These are phyloP conservation scores for Eupithecia dodoneata DNA, from an alignment of 2,888 invertebrate species.

Conservation along the genomic window DNA sequence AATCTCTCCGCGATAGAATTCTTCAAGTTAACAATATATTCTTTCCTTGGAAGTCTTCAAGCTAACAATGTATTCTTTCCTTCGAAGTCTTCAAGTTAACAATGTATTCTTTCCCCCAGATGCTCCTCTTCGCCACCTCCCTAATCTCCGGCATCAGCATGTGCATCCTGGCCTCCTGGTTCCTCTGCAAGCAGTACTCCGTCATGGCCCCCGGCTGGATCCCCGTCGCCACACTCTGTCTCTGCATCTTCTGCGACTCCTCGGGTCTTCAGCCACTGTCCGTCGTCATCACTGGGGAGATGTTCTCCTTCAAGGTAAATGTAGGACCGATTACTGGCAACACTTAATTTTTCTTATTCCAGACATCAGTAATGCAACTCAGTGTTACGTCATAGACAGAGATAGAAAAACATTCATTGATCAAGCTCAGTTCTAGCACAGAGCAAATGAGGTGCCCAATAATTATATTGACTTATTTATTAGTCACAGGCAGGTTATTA, in stretches of 20 bases:
- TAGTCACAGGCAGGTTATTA: too few species aligned
- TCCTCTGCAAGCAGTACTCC: constrained; percentile 59
- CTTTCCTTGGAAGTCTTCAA: constrained; percentile 18
- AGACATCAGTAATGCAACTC: neutral
- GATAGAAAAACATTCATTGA: too few species aligned
- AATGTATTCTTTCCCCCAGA: constrained; percentile 51
- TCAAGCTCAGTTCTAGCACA: too few species aligned
- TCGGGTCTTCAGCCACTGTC: constrained; percentile 81
- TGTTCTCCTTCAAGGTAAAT: constrained; percentile 78
- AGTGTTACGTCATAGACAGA: too few species aligned
- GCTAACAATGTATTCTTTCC: too few species aligned
- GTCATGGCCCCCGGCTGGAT: constrained; percentile 72
- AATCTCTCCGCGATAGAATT: neutral
- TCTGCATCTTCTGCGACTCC: constrained; percentile 79
- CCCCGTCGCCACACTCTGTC: constrained; percentile 76
- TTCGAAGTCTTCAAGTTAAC: too few species aligned
- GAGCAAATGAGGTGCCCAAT: too few species aligned
- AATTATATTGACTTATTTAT: too few species aligned
- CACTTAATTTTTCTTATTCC: neutral
- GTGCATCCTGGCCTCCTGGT: constrained; percentile 72
- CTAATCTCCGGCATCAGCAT: constrained; percentile 72
- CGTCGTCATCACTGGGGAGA: constrained; percentile 78
- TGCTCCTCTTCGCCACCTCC: constrained; percentile 64
- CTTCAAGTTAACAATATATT: neutral
- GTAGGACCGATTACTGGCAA: neutral